phyloP scores from a whole-genome alignment of 2,888 invertebrate genomes.

The Caenorhabditis sp. region DNA sequence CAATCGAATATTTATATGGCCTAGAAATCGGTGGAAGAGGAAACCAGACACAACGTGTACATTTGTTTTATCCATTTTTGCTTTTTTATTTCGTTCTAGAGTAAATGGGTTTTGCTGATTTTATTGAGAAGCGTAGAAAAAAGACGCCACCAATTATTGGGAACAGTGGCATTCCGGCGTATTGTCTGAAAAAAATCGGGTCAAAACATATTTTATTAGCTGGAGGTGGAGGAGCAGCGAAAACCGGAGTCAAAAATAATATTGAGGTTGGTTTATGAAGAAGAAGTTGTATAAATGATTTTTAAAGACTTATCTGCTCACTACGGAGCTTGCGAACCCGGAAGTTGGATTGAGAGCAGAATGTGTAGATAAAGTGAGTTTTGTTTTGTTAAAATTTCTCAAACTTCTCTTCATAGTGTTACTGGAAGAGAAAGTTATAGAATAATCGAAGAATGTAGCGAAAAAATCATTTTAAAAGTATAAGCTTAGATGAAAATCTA shows the following conservation, averaged over 20 bases:
- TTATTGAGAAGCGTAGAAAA: conserved; percentile 13
- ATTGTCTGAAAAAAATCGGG: conserved; percentile 61
- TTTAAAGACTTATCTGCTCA: conserved; percentile 32
- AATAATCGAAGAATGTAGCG: too few species aligned
- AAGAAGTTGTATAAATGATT: neutral
- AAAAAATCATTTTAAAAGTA: too few species aligned
- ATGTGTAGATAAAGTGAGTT: conserved; percentile 29
- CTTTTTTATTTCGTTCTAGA: neutral
- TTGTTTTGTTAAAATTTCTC: neutral
- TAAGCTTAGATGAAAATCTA: too few species aligned
- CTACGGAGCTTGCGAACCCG: conserved; percentile 9
- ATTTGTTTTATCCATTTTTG: neutral
- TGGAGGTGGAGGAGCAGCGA: conserved; percentile 94
- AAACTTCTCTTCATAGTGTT: too few species aligned
- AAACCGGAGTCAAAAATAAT: conserved; percentile 95
- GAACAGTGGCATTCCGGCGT: conserved; percentile 55
- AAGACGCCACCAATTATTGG: conserved; percentile 48
- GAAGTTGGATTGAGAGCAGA: conserved; percentile 33
- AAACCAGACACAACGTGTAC: conserved; percentile 6
- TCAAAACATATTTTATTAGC: conserved; percentile 82
- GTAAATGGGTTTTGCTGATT: conserved; percentile 12
- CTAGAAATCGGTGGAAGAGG: neutral
- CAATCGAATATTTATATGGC: neutral
- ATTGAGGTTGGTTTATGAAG: conserved; percentile 76
- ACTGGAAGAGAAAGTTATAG: too few species aligned